These are phyloP conservation scores for Clivina fossor DNA, from an alignment of 2,888 invertebrate species.

Conservation along the genomic window DNA sequence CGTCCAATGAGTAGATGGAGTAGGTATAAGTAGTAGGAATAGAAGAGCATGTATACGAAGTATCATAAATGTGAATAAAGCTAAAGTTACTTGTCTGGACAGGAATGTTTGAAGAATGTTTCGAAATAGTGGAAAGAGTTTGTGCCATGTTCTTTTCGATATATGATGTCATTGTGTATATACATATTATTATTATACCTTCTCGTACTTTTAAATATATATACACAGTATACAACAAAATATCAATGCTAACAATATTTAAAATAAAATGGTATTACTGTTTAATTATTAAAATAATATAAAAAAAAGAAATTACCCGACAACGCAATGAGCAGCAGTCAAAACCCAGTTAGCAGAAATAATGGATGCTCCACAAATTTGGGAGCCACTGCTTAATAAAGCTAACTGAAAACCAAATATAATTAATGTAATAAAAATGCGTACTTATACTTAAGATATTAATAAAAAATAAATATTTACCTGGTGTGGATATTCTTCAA, in stretches of 20 bases:
- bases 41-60: too few species aligned
- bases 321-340: slow-evolving; percentile 43
- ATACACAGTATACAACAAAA: not conserved
- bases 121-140: not conserved
- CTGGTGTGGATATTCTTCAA: slow-evolving; percentile 44
- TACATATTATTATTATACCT: not conserved
- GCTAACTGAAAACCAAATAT: slow-evolving; percentile 38
- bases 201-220: not conserved
- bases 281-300: not conserved
- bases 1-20: too few species aligned
- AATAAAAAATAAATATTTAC: too few species aligned
- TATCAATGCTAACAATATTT: slow-evolving; percentile 27
- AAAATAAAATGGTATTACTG: slow-evolving; percentile 37
- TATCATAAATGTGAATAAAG: too few species aligned
- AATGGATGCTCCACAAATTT: slow-evolving; percentile 45
- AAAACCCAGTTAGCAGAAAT: slow-evolving; percentile 38
- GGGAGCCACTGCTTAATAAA: slow-evolving; percentile 37
- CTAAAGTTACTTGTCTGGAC: not conserved
- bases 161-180: not conserved
- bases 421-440: too few species aligned
- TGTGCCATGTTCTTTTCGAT: not conserved
- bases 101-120: not conserved
- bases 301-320: not conserved
- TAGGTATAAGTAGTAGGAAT: too few species aligned
- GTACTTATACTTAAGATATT: too few species aligned